Evolutionary conservation across 2,888 invertebrate species (phyloP).

Genomic region (Dynastes hyllus): DNA sequence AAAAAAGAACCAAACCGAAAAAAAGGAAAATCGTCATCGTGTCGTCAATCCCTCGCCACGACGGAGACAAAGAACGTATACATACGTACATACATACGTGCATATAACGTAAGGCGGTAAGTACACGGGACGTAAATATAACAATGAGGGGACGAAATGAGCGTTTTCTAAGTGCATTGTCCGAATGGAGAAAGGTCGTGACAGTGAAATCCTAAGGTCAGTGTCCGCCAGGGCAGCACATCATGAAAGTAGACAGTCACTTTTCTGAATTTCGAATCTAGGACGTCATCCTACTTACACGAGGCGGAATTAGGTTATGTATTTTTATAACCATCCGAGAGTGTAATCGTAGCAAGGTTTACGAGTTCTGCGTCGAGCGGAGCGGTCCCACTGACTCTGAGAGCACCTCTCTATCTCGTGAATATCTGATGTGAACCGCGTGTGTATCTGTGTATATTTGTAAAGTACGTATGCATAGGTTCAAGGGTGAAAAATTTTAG

Average conservation of each 20-base stretch:
- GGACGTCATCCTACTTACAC: constrained; percentile 60
- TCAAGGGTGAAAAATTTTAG: constrained; percentile 55
- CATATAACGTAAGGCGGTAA: not conserved
- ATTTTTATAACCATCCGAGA: constrained; percentile 60
- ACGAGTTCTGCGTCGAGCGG: constrained; percentile 56
- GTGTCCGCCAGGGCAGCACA: constrained; percentile 56
- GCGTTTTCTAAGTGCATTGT: constrained; percentile 56
- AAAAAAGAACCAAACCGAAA: constrained; percentile 15
- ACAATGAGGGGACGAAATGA: constrained; percentile 48
- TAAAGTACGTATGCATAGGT: constrained; percentile 21
- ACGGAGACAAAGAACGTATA: constrained; percentile 33
- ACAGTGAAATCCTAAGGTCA: constrained; percentile 60
- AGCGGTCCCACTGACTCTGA: not conserved
- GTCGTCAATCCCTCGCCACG: constrained; percentile 3
- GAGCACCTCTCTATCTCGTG: constrained; percentile 51
- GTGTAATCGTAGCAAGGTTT: constrained; percentile 56
- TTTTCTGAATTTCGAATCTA: constrained; percentile 64
- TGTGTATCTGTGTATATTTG: not conserved
- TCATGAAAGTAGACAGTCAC: constrained; percentile 63
- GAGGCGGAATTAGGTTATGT: constrained; percentile 64
- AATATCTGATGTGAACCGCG: constrained; percentile 23
- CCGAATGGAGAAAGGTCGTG: constrained; percentile 60
- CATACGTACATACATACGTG: constrained; percentile 5
- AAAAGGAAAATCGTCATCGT: constrained; percentile 16
- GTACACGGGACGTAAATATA: constrained; percentile 25